Conservation (phyloP, 2,797 vertebrate genomes). For the Urocyon cinereoargenteus region DNA sequence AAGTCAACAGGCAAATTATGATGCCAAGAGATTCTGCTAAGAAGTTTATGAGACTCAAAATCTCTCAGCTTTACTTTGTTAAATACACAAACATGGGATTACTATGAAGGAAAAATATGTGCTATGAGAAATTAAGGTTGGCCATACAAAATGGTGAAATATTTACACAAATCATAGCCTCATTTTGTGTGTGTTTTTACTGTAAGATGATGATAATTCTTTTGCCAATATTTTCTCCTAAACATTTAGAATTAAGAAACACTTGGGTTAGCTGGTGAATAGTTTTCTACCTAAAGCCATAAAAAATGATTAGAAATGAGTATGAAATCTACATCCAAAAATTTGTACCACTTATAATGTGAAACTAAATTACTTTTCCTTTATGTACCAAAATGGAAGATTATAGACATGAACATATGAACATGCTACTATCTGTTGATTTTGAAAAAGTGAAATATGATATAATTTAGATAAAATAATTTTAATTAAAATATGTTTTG, state of each 20-base stretch:
- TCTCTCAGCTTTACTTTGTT: constrained; percentile 70
- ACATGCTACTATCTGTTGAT: not conserved
- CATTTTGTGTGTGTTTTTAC: constrained; percentile 65
- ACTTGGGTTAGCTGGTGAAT: constrained; percentile 25
- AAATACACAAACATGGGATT: constrained; percentile 77
- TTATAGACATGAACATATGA: not conserved
- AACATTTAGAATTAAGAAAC: constrained; percentile 61
- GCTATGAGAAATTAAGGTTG: constrained; percentile 67
- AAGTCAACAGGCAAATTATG: constrained; percentile 60
- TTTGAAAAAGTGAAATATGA: not conserved
- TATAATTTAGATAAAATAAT: not conserved
- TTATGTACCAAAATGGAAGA: not conserved
- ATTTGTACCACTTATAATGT: not conserved
- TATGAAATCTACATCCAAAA: not conserved
- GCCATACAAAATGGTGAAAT: constrained; percentile 57
- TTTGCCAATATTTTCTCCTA: constrained; percentile 59
- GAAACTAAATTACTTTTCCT: constrained; percentile 41
- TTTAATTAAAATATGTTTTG: not conserved
- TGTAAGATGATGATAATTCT: constrained; percentile 65
- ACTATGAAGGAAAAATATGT: constrained; percentile 65
- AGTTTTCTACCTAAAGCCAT: constrained; percentile 40
- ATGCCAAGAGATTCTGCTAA: constrained; percentile 66
- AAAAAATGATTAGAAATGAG: constrained; percentile 26
- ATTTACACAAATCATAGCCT: constrained; percentile 67
- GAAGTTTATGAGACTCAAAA: constrained; percentile 78